These are phyloP conservation scores for Cheirogaleus major DNA, from an alignment of 2,797 vertebrate species.

Conservation along the genomic window DNA sequence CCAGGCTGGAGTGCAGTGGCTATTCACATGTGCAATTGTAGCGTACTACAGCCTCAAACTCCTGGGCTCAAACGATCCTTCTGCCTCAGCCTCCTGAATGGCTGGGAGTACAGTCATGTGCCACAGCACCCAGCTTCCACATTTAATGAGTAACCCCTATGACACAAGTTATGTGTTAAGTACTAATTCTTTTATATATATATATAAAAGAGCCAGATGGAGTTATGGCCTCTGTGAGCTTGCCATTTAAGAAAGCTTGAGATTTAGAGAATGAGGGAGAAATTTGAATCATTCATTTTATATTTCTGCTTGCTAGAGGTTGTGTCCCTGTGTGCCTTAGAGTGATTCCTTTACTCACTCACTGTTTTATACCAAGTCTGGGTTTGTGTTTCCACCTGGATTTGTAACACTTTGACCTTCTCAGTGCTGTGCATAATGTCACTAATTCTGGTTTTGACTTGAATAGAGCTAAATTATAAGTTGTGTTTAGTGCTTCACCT, in stretches of 20 bases:
- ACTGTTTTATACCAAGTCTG: background rate
- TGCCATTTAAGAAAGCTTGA: conserved; percentile 13
- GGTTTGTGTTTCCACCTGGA: background rate
- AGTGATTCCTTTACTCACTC: conserved; percentile 3
- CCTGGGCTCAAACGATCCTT: background rate
- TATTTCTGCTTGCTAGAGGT: background rate
- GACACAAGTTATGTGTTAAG: conserved; percentile 4
- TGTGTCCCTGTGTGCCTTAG: background rate
- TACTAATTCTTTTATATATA: background rate
- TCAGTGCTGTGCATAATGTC: background rate
- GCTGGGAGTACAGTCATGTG: background rate
- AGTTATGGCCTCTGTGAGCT: conserved; percentile 14
- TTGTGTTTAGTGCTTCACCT: background rate
- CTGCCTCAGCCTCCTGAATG: background rate
- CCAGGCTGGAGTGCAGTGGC: background rate
- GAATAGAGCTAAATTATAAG: background rate
- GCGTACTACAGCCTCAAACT: background rate
- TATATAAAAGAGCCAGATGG: background rate
- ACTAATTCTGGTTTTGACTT: conserved; percentile 24
- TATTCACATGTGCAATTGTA: background rate
- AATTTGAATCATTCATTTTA: background rate
- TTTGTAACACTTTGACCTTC: background rate
- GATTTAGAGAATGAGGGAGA: background rate
- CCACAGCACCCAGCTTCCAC: background rate
- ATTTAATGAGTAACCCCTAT: background rate